phyloP scores from a whole-genome alignment of 2,888 invertebrate genomes.

The Ptychoptera albimana region DNA sequence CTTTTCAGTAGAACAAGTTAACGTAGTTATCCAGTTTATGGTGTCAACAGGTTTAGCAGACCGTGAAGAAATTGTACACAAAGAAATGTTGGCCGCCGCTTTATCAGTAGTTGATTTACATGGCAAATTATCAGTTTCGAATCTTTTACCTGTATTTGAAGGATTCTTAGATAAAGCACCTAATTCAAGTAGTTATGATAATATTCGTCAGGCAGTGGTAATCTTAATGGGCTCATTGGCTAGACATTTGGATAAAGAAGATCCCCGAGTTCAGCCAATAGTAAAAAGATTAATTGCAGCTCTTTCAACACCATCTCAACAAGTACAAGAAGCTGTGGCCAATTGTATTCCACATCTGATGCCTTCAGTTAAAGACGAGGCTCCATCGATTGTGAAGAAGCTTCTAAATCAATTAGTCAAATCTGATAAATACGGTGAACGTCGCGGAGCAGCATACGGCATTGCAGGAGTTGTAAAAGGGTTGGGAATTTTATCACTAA shows the following conservation, averaged over 20 bases:
- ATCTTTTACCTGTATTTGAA: constrained; percentile 81
- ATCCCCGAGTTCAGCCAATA: constrained; percentile 85
- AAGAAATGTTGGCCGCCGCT: constrained; percentile 89
- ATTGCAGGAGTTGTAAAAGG: constrained; percentile 95
- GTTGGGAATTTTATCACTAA: constrained; percentile 85
- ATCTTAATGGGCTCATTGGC: constrained; percentile 95
- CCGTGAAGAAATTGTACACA: constrained; percentile 62
- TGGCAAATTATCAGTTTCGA: constrained; percentile 67
- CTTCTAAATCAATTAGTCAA: constrained; percentile 75
- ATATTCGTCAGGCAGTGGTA: constrained; percentile 89
- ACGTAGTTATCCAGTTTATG: constrained; percentile 65
- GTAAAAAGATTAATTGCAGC: constrained; percentile 79
- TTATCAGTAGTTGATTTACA: constrained; percentile 80
- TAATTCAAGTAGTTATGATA: constrained; percentile 76
- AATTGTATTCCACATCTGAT: constrained; percentile 90
- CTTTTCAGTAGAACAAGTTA: constrained; percentile 40
- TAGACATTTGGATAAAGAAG: constrained; percentile 83
- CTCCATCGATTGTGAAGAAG: constrained; percentile 73
- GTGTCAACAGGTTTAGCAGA: constrained; percentile 79
- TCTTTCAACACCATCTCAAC: constrained; percentile 90
- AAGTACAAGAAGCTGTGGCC: constrained; percentile 95
- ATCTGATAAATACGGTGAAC: constrained; percentile 72
- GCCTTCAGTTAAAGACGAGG: constrained; percentile 81
- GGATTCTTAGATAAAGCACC: constrained; percentile 86
- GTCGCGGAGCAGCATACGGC: constrained; percentile 91